A percentile compares a stretch with the other conserved stretches of the same genome.
Conservation (phyloP, 2,888 invertebrate species). For the Nemoura dubitans region DNA sequence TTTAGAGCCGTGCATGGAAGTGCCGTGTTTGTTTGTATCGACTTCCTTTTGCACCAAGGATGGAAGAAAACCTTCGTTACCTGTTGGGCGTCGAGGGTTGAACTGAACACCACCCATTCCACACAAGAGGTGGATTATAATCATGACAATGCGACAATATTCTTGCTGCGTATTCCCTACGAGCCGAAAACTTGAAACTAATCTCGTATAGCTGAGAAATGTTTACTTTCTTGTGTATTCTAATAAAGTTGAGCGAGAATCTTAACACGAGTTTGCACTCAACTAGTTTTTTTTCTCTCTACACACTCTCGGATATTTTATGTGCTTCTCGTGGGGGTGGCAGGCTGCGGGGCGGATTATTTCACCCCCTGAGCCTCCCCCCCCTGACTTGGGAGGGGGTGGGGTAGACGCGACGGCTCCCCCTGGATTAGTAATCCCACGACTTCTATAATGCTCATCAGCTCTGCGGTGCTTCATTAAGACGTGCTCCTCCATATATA, state of each 20-base stretch:
- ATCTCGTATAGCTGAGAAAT: constrained; percentile 13
- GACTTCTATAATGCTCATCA: constrained; percentile 15
- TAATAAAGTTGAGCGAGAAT: constrained; percentile 44
- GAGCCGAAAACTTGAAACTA: constrained; percentile 31
- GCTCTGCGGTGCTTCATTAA: constrained; percentile 8
- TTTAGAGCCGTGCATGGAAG: no score
- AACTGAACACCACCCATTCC: not conserved
- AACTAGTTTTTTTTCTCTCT: constrained; percentile 25
- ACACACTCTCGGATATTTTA: constrained; percentile 30
- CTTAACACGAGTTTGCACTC: constrained; percentile 51
- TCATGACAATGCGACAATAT: not conserved
- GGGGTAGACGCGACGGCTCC: not conserved
- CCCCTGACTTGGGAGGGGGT: not conserved
- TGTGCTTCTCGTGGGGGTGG: constrained; percentile 20
- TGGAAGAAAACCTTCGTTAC: not conserved
- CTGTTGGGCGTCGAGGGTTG: not conserved
- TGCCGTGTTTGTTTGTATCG: not conserved
- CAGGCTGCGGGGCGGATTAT: not conserved
- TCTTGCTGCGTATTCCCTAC: not conserved
- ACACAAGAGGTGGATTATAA: not conserved
- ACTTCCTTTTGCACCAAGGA: not conserved
- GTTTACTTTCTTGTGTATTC: constrained; percentile 35
- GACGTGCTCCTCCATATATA: not conserved
- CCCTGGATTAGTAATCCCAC: constrained; percentile 14
- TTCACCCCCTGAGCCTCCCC: not conserved